These are phyloP conservation scores for Donacobius atricapilla DNA, from an alignment of 2,113 vertebrate species.

Conservation along the genomic window DNA sequence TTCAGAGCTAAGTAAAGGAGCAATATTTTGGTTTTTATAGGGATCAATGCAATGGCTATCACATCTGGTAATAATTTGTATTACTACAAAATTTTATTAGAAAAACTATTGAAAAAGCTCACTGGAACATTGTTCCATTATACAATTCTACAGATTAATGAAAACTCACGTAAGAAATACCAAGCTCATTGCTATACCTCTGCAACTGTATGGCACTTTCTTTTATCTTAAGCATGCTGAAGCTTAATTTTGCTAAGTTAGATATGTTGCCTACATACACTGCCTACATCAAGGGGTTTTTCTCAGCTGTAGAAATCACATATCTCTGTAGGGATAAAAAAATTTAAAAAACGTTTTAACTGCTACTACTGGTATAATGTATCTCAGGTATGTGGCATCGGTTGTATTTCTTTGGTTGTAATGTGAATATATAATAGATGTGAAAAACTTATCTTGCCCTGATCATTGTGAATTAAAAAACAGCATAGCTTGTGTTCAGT, in stretches of 20 bases:
- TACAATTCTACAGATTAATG: not conserved
- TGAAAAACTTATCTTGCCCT: not conserved
- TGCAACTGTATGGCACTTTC: not conserved
- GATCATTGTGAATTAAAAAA: slow-evolving; percentile 15
- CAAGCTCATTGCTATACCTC: not conserved
- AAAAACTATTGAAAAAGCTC: not conserved
- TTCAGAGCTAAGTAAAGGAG: not conserved
- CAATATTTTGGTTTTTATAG: slow-evolving; percentile 27
- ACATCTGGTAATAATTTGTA: not conserved
- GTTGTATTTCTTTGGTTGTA: not conserved
- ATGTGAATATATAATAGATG: slow-evolving; percentile 33
- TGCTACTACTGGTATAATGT: slow-evolving; percentile 3
- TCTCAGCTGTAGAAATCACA: not conserved
- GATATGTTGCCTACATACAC: not conserved
- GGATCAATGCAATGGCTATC: not conserved
- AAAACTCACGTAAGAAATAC: not conserved
- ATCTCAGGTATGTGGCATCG: slow-evolving; percentile 43
- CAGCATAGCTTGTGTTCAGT: not conserved
- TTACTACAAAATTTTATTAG: not conserved
- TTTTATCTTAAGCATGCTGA: not conserved
- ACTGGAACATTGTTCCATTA: not conserved
- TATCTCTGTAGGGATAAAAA: not conserved
- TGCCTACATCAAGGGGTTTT: not conserved
- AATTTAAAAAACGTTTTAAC: not conserved
- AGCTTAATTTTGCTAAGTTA: not conserved